Conservation (phyloP, 2,888 invertebrate species). For the Neoitamus cyanurus region DNA sequence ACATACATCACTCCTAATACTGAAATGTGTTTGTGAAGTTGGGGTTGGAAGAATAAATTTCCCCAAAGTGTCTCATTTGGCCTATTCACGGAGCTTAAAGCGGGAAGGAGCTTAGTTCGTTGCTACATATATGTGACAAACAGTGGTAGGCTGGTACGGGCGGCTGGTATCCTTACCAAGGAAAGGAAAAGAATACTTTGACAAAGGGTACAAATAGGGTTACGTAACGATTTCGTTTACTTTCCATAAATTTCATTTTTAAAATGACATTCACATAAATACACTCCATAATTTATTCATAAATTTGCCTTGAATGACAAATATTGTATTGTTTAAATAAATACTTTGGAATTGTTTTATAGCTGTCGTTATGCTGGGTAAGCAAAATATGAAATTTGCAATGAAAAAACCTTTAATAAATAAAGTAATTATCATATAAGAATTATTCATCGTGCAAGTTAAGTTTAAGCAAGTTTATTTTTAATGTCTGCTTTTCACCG, state of each 20-base stretch:
- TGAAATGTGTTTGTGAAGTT: conserved; percentile 26
- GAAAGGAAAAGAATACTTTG: not conserved
- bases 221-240: conserved; percentile 13
- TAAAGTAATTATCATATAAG: not conserved
- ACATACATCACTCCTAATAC: conserved; percentile 36
- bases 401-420: not conserved
- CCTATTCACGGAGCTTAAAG: conserved; percentile 40
- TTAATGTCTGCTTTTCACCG: too few relatives aligned
- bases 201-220: conserved; percentile 13
- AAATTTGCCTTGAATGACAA: conserved; percentile 42
- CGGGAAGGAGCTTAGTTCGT: conserved; percentile 33
- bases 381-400: not conserved
- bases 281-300: conserved; percentile 46
- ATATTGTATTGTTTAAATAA: conserved; percentile 31
- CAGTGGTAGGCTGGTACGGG: not conserved
- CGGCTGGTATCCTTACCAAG: not conserved
- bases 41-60: conserved; percentile 39
- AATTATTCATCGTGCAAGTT: too few relatives aligned
- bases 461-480: too few relatives aligned
- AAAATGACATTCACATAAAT: conserved; percentile 45
- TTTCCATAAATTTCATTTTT: conserved; percentile 45
- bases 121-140: conserved; percentile 15
- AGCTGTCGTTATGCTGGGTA: not conserved
- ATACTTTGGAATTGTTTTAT: not conserved
- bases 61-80: conserved; percentile 45